phyloP scores from a whole-genome alignment of 2,888 invertebrate species.

The Trilocha varians region DNA sequence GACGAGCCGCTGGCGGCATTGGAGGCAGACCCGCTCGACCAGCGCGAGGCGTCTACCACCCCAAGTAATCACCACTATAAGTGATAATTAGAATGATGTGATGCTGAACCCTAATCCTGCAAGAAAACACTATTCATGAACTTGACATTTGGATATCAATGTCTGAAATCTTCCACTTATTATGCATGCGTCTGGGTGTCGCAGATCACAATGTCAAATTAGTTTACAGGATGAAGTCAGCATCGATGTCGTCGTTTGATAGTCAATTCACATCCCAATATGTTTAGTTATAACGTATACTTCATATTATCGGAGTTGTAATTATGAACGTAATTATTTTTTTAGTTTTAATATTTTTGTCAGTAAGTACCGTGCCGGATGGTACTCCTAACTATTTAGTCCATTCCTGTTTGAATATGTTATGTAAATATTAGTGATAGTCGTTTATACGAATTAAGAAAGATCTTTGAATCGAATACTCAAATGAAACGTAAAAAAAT shows the following conservation, averaged over 20 bases:
- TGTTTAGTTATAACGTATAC: slow-evolving; percentile 39
- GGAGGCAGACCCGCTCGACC: slow-evolving; percentile 46
- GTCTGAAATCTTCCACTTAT: not conserved
- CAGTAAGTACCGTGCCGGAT: slow-evolving; percentile 16
- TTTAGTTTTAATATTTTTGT: slow-evolving; percentile 20
- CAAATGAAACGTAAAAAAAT: slow-evolving; percentile 1
- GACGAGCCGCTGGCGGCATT: slow-evolving; percentile 74
- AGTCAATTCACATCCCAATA: slow-evolving; percentile 61
- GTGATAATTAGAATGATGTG: slow-evolving; percentile 15
- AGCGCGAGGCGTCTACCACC: slow-evolving; percentile 34
- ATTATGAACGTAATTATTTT: slow-evolving; percentile 25
- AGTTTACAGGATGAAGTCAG: no score
- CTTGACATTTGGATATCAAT: no score
- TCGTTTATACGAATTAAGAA: slow-evolving; percentile 35
- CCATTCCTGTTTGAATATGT: slow-evolving; percentile 22
- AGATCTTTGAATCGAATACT: slow-evolving; percentile 13
- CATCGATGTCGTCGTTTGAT: slow-evolving; percentile 47
- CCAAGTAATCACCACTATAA: slow-evolving; percentile 25
- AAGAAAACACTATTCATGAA: no score
- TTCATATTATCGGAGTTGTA: slow-evolving; percentile 27
- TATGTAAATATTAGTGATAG: slow-evolving; percentile 64
- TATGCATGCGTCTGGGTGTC: not conserved
- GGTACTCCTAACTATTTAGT: slow-evolving; percentile 17
- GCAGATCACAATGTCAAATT: not conserved
- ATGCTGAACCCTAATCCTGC: slow-evolving; percentile 23